Evolutionary conservation across 2,888 invertebrate species (phyloP).

Genomic region (Mellilla xanthometata): DNA sequence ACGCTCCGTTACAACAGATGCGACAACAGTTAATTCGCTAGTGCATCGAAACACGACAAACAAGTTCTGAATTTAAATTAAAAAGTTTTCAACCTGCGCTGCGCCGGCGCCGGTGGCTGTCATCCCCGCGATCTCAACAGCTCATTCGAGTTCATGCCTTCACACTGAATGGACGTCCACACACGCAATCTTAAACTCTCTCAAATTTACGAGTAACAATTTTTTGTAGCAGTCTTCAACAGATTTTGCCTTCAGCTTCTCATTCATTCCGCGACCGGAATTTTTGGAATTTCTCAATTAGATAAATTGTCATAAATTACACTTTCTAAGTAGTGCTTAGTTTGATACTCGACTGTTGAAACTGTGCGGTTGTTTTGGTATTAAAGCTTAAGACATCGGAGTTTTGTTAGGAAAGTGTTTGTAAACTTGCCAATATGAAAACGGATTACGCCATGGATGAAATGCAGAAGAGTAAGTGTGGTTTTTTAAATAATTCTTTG

Average conservation of each 20-base stretch:
- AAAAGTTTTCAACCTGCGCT: too few relatives aligned
- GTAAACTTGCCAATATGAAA: constrained; percentile 64
- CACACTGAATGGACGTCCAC: constrained; percentile 63
- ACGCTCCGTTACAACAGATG: too few relatives aligned
- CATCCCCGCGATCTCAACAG: constrained; percentile 49
- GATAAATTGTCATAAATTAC: constrained; percentile 50
- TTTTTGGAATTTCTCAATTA: constrained; percentile 59
- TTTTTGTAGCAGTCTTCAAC: neutral
- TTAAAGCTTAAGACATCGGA: constrained; percentile 46
- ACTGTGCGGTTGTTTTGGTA: constrained; percentile 56
- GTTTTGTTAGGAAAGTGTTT: constrained; percentile 62
- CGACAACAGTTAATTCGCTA: neutral
- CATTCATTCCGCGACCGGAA: too few relatives aligned
- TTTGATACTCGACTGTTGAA: constrained; percentile 50
- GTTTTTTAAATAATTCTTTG: constrained; percentile 11
- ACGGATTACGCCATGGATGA: constrained; percentile 81
- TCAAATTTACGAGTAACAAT: constrained; percentile 21
- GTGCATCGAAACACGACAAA: constrained; percentile 45
- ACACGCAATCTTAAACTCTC: too few relatives aligned
- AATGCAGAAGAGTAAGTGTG: constrained; percentile 76
- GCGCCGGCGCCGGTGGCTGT: constrained; percentile 38
- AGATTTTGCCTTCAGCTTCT: too few relatives aligned
- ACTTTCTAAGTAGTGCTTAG: constrained; percentile 52
- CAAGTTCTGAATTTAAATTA: constrained; percentile 58
- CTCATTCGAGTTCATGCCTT: constrained; percentile 64